Conservation (phyloP, 1,140 invertebrate genomes). For the Cydia pomonella region DNA sequence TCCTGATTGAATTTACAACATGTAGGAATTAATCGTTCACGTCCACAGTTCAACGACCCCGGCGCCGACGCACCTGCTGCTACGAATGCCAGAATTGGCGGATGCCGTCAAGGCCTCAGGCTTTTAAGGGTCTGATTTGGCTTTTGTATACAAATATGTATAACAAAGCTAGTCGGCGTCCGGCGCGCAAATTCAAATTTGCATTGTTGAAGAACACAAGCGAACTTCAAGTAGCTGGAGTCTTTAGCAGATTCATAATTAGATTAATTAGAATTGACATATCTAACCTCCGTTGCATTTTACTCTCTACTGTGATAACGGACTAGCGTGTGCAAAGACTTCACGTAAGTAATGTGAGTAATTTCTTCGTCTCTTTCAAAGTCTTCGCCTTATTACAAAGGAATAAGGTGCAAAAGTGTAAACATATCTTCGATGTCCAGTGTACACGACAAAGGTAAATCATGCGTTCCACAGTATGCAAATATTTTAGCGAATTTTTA, state of each 20-base stretch:
- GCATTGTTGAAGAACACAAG: not conserved
- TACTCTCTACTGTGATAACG: not conserved
- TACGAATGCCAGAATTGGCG: constrained; percentile 45
- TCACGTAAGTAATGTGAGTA: not conserved
- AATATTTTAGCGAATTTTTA: constrained; percentile 23
- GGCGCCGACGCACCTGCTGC: constrained; percentile 51
- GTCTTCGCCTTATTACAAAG: not conserved
- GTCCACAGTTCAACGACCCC: constrained; percentile 44
- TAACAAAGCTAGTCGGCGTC: not conserved
- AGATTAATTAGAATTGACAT: not conserved
- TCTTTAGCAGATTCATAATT: too few species aligned
- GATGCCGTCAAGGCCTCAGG: constrained; percentile 48
- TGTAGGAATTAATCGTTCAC: constrained; percentile 42
- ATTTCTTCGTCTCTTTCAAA: not conserved
- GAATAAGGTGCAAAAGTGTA: not conserved
- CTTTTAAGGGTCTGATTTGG: constrained; percentile 45
- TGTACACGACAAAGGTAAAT: not conserved
- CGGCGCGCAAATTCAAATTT: not conserved
- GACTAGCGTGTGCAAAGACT: not conserved
- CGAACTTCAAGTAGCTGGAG: too few species aligned
- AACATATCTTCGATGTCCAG: not conserved
- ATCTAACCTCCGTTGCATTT: not conserved
- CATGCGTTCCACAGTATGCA: constrained; percentile 20
- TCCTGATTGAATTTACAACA: constrained; percentile 38
- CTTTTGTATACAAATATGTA: constrained; percentile 7